Conservation (phyloP, 1,140 invertebrate species). For the Frieseomelitta varia region DNA sequence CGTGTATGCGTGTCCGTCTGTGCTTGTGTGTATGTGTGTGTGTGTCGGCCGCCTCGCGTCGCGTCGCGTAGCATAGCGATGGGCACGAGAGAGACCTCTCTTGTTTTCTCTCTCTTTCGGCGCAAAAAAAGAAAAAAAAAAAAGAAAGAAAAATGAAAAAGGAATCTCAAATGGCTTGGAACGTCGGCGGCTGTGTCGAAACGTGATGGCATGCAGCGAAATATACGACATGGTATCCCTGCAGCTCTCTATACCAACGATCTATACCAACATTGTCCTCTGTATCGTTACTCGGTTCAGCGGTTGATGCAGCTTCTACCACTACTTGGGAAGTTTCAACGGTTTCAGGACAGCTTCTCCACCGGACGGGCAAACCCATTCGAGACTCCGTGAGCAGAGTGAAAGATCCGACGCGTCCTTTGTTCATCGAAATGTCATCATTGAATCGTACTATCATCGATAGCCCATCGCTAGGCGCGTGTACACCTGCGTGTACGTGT, state of each 20-base stretch:
- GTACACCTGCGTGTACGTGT: neutral
- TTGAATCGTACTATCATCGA: no score
- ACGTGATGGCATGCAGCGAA: conserved; percentile 19
- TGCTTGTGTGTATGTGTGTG: conserved; percentile 18
- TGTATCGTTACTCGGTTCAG: conserved; percentile 17
- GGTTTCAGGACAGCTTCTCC: conserved; percentile 14
- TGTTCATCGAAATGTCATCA: no score
- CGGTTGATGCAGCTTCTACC: conserved; percentile 17
- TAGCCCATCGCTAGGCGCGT: neutral
- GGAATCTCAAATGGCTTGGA: neutral
- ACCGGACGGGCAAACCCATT: conserved; percentile 3
- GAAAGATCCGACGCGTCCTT: no score
- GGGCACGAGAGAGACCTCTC: neutral
- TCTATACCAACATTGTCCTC: conserved; percentile 2
- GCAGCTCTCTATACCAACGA: conserved; percentile 12
- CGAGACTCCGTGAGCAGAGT: neutral
- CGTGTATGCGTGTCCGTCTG: conserved; percentile 45
- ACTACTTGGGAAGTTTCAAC: conserved; percentile 4
- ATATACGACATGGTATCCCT: neutral
- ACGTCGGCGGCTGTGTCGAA: neutral
- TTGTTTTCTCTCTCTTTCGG: no score
- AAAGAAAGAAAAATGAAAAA: no score
- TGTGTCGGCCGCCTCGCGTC: conserved; percentile 13
- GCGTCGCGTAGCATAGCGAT: neutral
- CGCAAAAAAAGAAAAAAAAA: no score